A percentile compares a stretch with the other conserved stretches of the same genome.
These are phyloP conservation scores for Allacma fusca DNA, from an alignment of 2,888 invertebrate species.

Conservation along the genomic window DNA sequence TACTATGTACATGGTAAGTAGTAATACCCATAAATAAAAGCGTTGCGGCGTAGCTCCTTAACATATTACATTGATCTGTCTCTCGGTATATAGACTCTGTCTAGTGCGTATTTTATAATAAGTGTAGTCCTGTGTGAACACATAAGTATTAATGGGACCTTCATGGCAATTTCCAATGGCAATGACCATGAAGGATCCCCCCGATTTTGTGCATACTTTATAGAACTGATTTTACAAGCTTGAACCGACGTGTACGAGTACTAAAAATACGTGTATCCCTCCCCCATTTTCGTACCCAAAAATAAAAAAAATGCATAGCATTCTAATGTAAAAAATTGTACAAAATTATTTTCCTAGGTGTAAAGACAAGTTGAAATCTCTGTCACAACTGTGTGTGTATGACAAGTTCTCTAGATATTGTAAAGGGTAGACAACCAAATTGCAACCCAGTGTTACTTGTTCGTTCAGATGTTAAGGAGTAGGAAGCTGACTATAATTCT, in stretches of 20 bases:
- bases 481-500: too few species aligned
- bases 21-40: too few species aligned
- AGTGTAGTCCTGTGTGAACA: too few species aligned
- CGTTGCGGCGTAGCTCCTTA: too few species aligned
- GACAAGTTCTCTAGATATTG: background rate
- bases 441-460: background rate
- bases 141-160: background rate
- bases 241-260: too few species aligned
- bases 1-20: too few species aligned
- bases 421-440: background rate
- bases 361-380: background rate
- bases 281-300: background rate
- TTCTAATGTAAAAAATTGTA: background rate
- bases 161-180: slow-evolving; percentile 18
- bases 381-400: too few species aligned
- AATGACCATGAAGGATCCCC: slow-evolving; percentile 29
- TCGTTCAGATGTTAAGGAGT: background rate
- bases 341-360: slow-evolving; percentile 1
- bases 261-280: too few species aligned
- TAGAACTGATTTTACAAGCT: too few species aligned
- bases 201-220: background rate
- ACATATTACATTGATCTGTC: too few species aligned
- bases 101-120: too few species aligned
- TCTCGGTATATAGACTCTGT: too few species aligned
- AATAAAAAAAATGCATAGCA: background rate